phyloP scores from a whole-genome alignment of 2,113 vertebrate species.

The Ancistrus triradiatus region DNA sequence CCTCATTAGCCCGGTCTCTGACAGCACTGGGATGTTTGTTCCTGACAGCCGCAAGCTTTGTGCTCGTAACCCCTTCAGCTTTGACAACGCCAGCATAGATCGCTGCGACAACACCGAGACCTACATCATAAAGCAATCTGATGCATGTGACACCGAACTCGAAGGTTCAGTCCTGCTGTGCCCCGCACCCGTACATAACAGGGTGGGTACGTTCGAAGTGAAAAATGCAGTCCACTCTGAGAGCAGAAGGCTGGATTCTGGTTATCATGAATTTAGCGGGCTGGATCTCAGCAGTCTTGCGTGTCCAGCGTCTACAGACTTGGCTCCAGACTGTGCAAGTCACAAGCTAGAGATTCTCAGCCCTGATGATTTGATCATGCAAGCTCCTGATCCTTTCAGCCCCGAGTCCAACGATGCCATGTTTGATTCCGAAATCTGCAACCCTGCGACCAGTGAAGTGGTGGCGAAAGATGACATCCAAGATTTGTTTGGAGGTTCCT shows the following conservation, averaged over 20 bases:
- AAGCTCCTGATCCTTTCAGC: conserved; percentile 40
- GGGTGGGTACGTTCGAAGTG: neutral
- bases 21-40: conserved; percentile 3
- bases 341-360: neutral
- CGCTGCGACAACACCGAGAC: conserved; percentile 11
- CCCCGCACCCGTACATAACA: neutral
- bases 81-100: conserved; percentile 15
- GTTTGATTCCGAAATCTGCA: conserved; percentile 34
- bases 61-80: conserved; percentile 11
- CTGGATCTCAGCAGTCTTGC: conserved; percentile 16
- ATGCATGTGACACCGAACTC: neutral
- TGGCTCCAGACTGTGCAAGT: neutral
- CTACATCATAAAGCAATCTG: conserved; percentile 2
- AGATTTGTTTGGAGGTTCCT: conserved; percentile 24
- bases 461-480: conserved; percentile 14
- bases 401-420: conserved; percentile 32
- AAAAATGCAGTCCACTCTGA: conserved; percentile 20
- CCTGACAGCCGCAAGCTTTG: conserved; percentile 29
- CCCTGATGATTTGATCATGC: conserved; percentile 13
- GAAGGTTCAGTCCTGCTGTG: conserved; percentile 25
- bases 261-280: conserved; percentile 39
- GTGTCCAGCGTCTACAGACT: conserved; percentile 7
- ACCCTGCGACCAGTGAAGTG: conserved; percentile 14
- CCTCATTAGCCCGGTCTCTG: conserved; percentile 26
- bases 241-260: conserved; percentile 37